Evolutionary conservation across 2,797 vertebrate genomes (phyloP).

Genomic region (Galaxias olidus): DNA sequence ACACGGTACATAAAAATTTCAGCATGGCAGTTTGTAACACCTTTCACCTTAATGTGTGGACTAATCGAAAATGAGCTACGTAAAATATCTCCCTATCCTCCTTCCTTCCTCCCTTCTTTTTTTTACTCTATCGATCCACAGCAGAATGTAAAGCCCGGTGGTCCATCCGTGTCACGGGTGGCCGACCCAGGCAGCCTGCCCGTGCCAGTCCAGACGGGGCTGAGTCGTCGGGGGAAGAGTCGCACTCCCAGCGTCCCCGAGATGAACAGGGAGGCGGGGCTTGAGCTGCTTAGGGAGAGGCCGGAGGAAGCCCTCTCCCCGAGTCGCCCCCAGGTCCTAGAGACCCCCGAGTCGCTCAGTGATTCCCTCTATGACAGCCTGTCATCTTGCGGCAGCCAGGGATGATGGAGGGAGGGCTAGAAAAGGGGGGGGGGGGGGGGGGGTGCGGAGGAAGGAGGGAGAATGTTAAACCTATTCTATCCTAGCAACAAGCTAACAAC

Average conservation of each 20-base stretch:
- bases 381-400: constrained; percentile 95
- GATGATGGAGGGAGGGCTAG: constrained; percentile 65
- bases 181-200: constrained; percentile 69
- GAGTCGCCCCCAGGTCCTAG: constrained; percentile 81
- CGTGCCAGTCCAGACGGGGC: constrained; percentile 65
- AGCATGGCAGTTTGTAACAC: constrained; percentile 30
- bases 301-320: constrained; percentile 77
- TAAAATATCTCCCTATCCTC: constrained; percentile 9
- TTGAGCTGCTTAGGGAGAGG: constrained; percentile 81
- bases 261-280: constrained; percentile 83
- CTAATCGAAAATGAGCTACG: constrained; percentile 29
- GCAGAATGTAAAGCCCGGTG: constrained; percentile 67
- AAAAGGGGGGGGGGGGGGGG: not conserved
- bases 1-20: constrained; percentile 57
- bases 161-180: constrained; percentile 58
- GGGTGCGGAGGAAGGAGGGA: constrained; percentile 5
- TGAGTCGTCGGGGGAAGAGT: constrained; percentile 75
- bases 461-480: constrained; percentile 1
- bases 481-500: constrained; percentile 4
- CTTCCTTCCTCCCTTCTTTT: not conserved
- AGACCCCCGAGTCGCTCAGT: constrained; percentile 92
- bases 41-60: constrained; percentile 43
- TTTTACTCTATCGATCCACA: constrained; percentile 3
- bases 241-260: constrained; percentile 83
- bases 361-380: constrained; percentile 96